A percentile compares a stretch with the other conserved stretches of the same genome.
phyloP scores from a whole-genome alignment of 2,797 vertebrate species.

The Naso thynnoides region DNA sequence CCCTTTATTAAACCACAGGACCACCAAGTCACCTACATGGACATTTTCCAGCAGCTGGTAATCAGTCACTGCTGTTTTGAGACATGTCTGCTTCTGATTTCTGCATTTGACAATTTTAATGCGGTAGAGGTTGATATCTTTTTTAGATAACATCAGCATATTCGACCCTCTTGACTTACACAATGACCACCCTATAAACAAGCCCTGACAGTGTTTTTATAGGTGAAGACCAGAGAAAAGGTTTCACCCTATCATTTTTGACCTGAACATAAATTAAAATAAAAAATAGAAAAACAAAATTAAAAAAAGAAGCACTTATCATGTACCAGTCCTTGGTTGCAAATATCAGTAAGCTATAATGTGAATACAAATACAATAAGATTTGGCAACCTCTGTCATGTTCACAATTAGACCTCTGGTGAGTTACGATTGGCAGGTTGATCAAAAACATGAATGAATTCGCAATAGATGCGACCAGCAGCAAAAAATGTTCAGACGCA shows the following conservation, averaged over 20 bases:
- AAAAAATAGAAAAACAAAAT: neutral
- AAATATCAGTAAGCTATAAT: neutral
- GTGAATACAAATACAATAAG: neutral
- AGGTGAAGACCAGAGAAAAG: neutral
- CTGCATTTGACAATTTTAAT: neutral
- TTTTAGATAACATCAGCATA: too few species aligned
- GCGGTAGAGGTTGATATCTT: neutral
- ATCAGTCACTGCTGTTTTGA: neutral
- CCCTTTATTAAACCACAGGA: neutral
- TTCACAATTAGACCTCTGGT: neutral
- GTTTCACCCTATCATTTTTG: neutral
- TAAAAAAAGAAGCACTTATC: neutral
- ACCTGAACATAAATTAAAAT: neutral
- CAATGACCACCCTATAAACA: neutral
- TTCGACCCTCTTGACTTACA: neutral
- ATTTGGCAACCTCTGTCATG: neutral
- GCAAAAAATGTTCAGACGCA: too few species aligned
- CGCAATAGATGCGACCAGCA: too few species aligned
- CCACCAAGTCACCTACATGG: neutral
- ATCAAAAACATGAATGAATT: neutral
- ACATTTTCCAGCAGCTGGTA: neutral
- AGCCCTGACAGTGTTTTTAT: neutral
- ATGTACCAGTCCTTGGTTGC: neutral
- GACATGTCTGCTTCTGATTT: neutral
- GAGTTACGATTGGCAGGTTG: neutral